These are phyloP conservation scores for Urechis unicinctus DNA, from an alignment of 2,888 invertebrate species.

Conservation along the genomic window DNA sequence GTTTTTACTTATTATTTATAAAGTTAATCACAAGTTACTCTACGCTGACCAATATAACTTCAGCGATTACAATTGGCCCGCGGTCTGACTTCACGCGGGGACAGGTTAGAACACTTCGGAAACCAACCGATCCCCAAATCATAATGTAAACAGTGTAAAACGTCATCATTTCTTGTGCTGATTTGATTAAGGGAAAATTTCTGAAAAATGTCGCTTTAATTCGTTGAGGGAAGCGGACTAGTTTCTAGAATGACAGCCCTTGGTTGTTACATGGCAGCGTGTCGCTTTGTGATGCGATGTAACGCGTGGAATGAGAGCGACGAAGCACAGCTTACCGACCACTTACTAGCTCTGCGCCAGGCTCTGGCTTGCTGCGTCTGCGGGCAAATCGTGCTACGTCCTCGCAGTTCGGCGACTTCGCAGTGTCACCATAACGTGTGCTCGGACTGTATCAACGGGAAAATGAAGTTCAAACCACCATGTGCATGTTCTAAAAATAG, in stretches of 20 bases:
- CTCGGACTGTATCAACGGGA: slow-evolving; percentile 73
- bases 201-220: no score
- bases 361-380: slow-evolving; percentile 86
- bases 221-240: no score
- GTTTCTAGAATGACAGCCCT: not conserved
- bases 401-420: slow-evolving; percentile 70
- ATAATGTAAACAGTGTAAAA: no score
- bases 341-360: slow-evolving; percentile 77
- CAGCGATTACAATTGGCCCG: no score
- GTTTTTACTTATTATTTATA: no score
- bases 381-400: slow-evolving; percentile 73
- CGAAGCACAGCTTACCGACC: slow-evolving; percentile 72
- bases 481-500: slow-evolving; percentile 82
- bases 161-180: no score
- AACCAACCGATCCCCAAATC: no score
- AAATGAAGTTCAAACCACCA: slow-evolving; percentile 75
- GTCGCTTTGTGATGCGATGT: not conserved
- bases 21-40: no score
- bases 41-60: no score
- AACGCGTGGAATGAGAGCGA: slow-evolving; percentile 56
- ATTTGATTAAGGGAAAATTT: no score
- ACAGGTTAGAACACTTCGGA: no score
- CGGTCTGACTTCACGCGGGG: no score
- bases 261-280: not conserved
- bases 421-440: slow-evolving; percentile 87